Conservation (phyloP, 2,113 vertebrate species). For the Ptilorrhoa leucosticta region DNA sequence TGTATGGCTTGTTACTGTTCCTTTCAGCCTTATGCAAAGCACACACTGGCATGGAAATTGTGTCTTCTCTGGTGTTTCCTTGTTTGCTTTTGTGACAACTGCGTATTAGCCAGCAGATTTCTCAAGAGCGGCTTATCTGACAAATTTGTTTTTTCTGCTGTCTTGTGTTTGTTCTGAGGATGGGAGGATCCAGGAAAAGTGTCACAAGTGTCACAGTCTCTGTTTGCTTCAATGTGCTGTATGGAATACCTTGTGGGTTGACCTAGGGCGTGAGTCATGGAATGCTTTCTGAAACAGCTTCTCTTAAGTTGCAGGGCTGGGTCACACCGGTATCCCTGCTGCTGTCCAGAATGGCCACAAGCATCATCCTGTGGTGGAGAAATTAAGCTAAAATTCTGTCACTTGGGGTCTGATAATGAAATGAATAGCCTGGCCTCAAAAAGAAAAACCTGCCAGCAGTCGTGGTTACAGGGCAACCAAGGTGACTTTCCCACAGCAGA, state of each 20-base stretch:
- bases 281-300: background rate
- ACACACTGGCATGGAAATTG: background rate
- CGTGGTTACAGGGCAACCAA: background rate
- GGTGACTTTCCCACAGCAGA: background rate
- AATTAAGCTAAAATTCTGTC: background rate
- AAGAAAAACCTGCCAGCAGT: background rate
- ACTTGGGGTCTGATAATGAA: background rate
- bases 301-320: background rate
- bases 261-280: background rate
- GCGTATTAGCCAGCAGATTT: background rate
- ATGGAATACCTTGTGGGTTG: background rate
- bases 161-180: background rate
- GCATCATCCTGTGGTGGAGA: background rate
- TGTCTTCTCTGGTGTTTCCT: background rate
- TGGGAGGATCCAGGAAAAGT: background rate
- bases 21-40: background rate
- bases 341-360: background rate
- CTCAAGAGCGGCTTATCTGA: background rate
- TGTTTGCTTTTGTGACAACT: background rate
- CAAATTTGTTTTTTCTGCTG: background rate
- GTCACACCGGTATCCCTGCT: background rate
- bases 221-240: background rate
- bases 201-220: background rate
- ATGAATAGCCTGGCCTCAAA: background rate
- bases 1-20: background rate